Percentiles rank a stretch among this genome's conserved stretches.
phyloP scores from a whole-genome alignment of 2,113 vertebrate genomes.

The Petrocephalus microphthalmus region DNA sequence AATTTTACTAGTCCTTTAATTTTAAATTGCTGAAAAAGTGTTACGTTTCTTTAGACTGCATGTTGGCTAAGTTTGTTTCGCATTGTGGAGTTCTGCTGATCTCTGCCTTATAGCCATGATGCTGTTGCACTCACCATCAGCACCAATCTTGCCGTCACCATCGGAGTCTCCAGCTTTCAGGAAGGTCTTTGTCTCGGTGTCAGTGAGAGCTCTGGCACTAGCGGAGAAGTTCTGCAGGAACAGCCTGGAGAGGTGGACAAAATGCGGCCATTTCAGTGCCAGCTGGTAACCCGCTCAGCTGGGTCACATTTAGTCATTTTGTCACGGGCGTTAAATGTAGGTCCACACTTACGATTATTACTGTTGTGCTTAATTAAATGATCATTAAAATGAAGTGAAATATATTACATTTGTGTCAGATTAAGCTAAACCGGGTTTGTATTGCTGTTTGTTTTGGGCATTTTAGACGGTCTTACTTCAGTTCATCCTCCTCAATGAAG shows the following conservation, averaged over 20 bases:
- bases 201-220: slow-evolving; percentile 56
- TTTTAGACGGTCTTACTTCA: slow-evolving; percentile 58
- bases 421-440: not conserved
- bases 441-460: not conserved
- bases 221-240: slow-evolving; percentile 69
- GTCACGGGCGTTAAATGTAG: not conserved
- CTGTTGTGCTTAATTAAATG: not conserved
- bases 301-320: not conserved
- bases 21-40: not conserved
- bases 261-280: not conserved
- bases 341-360: not conserved
- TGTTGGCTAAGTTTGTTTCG: not conserved
- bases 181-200: slow-evolving; percentile 61
- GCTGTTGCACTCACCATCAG: slow-evolving; percentile 48
- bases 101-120: not conserved
- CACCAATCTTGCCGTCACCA: slow-evolving; percentile 70
- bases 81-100: not conserved
- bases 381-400: not conserved
- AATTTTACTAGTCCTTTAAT: not conserved
- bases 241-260: slow-evolving; percentile 42
- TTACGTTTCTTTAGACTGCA: not conserved
- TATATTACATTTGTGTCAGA: not conserved
- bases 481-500: slow-evolving; percentile 75
- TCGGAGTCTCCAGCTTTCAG: slow-evolving; percentile 66
- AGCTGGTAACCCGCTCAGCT: not conserved